Evolutionary conservation across 2,888 invertebrate genomes (phyloP).

Genomic region (Melanostoma mellinum): DNA sequence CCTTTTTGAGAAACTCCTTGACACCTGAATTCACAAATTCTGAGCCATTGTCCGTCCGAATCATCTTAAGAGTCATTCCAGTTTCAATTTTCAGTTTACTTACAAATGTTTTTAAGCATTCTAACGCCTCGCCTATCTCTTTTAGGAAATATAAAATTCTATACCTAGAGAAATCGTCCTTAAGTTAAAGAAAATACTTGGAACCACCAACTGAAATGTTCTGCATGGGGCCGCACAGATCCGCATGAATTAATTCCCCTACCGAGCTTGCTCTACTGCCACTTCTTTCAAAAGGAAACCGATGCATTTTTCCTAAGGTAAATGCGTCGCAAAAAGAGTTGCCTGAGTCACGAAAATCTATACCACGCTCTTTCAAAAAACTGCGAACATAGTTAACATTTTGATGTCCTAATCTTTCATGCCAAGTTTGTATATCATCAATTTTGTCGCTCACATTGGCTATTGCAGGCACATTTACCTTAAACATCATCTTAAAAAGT

Average conservation of each 20-base stretch:
- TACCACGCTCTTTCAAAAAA: too few species aligned
- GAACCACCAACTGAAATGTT: conserved; percentile 66
- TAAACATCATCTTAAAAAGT: conserved; percentile 51
- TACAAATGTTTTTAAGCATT: conserved; percentile 38
- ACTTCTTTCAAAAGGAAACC: conserved; percentile 15
- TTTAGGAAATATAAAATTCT: conserved; percentile 67
- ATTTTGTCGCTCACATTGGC: conserved; percentile 1
- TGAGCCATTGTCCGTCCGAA: conserved; percentile 25
- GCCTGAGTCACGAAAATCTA: too few species aligned
- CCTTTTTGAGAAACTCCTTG: conserved; percentile 67
- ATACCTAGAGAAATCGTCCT: conserved; percentile 71
- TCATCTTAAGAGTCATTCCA: conserved; percentile 69
- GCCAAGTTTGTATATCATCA: conserved; percentile 65
- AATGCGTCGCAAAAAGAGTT: conserved; percentile 73
- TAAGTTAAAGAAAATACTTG: conserved; percentile 66
- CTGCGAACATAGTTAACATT: too few species aligned
- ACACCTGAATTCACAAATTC: conserved; percentile 74
- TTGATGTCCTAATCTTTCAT: conserved; percentile 73
- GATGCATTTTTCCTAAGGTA: conserved; percentile 11
- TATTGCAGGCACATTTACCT: conserved; percentile 5
- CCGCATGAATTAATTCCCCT: conserved; percentile 53
- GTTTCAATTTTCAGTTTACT: conserved; percentile 72
- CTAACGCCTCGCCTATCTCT: conserved; percentile 62
- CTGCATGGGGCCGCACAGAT: conserved; percentile 73
- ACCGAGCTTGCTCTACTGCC: conserved; percentile 14